phyloP scores from a whole-genome alignment of 2,113 vertebrate species.

The Syngnathus floridae region DNA sequence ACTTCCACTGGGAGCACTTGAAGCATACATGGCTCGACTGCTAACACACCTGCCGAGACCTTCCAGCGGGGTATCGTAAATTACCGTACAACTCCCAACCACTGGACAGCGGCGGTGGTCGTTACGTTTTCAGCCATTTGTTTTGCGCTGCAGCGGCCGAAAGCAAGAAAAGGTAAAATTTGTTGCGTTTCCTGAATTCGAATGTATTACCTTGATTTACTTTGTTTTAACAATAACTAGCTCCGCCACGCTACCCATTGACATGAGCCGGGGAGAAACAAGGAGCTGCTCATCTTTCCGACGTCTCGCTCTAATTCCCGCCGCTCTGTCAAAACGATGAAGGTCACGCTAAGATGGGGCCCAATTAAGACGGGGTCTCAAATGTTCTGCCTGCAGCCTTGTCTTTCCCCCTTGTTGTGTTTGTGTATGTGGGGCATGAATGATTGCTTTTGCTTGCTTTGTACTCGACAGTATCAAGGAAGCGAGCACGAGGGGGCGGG shows the following conservation, averaged over 20 bases:
- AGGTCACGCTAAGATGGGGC: slow-evolving; percentile 56
- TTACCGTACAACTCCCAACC: slow-evolving; percentile 12
- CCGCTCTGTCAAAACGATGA: slow-evolving; percentile 61
- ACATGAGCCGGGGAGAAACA: slow-evolving; percentile 6
- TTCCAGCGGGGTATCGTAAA: neutral
- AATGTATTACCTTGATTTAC: too few species aligned
- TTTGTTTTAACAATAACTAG: slow-evolving; percentile 28
- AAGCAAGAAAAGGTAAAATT: neutral
- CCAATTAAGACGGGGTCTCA: slow-evolving; percentile 52
- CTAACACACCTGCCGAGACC: slow-evolving; percentile 27
- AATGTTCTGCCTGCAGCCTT: slow-evolving; percentile 27
- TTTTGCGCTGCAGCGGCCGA: neutral
- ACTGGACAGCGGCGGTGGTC: slow-evolving; percentile 6
- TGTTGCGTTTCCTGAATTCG: too few species aligned
- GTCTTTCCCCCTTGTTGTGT: slow-evolving; percentile 3
- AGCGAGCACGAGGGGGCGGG: neutral
- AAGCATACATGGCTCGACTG: slow-evolving; percentile 47
- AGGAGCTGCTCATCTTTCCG: slow-evolving; percentile 28
- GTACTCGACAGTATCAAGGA: neutral
- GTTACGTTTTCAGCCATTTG: neutral
- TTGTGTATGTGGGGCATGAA: neutral
- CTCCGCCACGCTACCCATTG: slow-evolving; percentile 24
- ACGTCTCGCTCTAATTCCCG: slow-evolving; percentile 36
- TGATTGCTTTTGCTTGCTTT: neutral
- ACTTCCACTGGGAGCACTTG: slow-evolving; percentile 43